phyloP scores from a whole-genome alignment of 2,797 vertebrate genomes.

The Stomatorhinus walkeri region DNA sequence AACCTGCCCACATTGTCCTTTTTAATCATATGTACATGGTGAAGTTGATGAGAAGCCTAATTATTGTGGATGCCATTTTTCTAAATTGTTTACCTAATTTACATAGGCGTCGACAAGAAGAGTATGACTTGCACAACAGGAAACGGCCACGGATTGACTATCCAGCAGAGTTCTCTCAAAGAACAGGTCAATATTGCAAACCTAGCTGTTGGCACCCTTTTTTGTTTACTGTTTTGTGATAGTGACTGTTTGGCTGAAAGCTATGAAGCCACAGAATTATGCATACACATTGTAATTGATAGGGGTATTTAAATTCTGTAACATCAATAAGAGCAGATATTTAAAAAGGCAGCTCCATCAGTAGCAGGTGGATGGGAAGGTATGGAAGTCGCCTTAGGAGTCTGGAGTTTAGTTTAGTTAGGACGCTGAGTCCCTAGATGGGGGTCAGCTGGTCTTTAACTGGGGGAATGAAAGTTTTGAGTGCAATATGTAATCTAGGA shows the following conservation, averaged over 20 bases:
- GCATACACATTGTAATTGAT: background rate
- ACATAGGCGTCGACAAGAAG: constrained; percentile 96
- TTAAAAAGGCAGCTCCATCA: background rate
- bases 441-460: background rate
- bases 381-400: background rate
- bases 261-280: background rate
- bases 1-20: constrained; percentile 6
- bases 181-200: constrained; percentile 83
- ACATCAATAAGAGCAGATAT: background rate
- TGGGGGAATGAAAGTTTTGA: background rate
- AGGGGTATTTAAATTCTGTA: background rate
- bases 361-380: background rate
- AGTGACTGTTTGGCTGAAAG: background rate
- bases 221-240: background rate
- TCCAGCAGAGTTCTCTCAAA: constrained; percentile 88
- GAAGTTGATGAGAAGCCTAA: constrained; percentile 25
- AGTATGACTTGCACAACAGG: constrained; percentile 96
- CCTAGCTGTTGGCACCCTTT: background rate
- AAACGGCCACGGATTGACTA: constrained; percentile 95
- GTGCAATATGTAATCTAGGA: background rate
- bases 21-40: background rate
- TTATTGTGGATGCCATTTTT: constrained; percentile 55
- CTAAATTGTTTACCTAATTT: constrained; percentile 86
- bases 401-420: background rate
- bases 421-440: background rate